Conservation (phyloP, 2,113 vertebrate genomes). For the Smithornis capensis region DNA sequence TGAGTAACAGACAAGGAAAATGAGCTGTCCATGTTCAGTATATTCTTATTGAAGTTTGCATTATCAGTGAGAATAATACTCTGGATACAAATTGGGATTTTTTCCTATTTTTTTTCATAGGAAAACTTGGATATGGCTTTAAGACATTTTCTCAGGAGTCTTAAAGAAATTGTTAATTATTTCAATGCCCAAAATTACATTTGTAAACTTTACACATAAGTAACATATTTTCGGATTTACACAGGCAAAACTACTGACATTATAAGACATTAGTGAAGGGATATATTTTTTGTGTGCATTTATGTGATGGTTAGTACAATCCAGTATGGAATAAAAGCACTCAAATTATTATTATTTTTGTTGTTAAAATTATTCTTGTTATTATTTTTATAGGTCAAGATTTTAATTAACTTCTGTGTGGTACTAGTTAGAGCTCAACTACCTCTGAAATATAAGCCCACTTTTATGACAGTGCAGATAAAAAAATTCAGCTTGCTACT, state of each 20-base stretch:
- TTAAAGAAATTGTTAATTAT: background rate
- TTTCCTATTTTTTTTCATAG: too few relatives aligned
- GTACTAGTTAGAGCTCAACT: background rate
- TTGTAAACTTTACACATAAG: background rate
- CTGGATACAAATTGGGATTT: constrained; percentile 69
- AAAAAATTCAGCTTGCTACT: background rate
- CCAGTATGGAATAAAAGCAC: background rate
- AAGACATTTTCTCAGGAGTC: constrained; percentile 5
- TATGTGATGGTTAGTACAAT: background rate
- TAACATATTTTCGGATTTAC: background rate
- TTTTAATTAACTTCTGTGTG: background rate
- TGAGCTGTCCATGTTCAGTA: constrained; percentile 62
- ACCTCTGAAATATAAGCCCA: background rate
- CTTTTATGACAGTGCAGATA: background rate
- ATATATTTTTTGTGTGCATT: background rate
- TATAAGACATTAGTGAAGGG: background rate
- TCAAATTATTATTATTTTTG: background rate
- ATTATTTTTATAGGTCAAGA: background rate
- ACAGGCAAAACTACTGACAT: background rate
- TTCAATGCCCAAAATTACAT: background rate
- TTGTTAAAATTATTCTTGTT: background rate
- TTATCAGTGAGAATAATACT: constrained; percentile 74
- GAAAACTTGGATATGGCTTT: constrained; percentile 6
- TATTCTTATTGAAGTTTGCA: constrained; percentile 65
- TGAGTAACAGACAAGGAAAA: constrained; percentile 61